Evolutionary conservation across 2,888 invertebrate genomes (phyloP), one percentile per base, ranked within the genome.

Genomic region (Bellardia pandia): DNA sequence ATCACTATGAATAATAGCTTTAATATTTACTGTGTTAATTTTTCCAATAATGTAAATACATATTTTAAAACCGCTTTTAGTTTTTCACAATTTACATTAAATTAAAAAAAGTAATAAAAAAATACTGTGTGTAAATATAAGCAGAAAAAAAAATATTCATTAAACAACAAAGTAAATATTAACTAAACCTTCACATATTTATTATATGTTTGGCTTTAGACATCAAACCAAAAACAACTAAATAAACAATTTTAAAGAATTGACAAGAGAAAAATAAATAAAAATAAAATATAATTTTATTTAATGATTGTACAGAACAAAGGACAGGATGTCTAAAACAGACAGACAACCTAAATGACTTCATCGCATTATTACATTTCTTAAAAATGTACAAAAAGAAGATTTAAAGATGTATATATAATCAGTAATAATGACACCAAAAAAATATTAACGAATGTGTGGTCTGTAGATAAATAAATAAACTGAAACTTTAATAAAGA

Each of bases 251-350:
- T 60, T 60, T 33, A 56, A 56, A 23, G 14, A 48, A 8, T 78
- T 45, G 51, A 51, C 51, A 51, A 51, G 51, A 23, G 23, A 56
- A 16, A 3, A 30, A 1, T 16, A 23, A 58, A 23, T 37, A 68
- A 45, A 14, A 37, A 37, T 16, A 53, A 16, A 37, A 11, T 33
- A 56, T 66, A 80, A 72, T 45, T 74, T 51, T 42, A 56, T 66
- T 74, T 64, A 80, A 81, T 81, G 66, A 45, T 33, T 56, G 37
- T 48, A 53, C 13, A 82, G 82, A 79, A 83, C 82, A 83, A 82
- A 79, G 75, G 79, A 83, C 86, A 86, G 83, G 83, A 86, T 86
- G 83, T 75, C 69, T n/a, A 30, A 48, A 56, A 45, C 13, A 30
- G 8, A 66, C 56, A 33, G 33, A 56, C 42, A 33, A 30, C 40